Evolutionary conservation across 2,888 invertebrate genomes (phyloP).

Genomic region (Leptothorax acervorum): DNA sequence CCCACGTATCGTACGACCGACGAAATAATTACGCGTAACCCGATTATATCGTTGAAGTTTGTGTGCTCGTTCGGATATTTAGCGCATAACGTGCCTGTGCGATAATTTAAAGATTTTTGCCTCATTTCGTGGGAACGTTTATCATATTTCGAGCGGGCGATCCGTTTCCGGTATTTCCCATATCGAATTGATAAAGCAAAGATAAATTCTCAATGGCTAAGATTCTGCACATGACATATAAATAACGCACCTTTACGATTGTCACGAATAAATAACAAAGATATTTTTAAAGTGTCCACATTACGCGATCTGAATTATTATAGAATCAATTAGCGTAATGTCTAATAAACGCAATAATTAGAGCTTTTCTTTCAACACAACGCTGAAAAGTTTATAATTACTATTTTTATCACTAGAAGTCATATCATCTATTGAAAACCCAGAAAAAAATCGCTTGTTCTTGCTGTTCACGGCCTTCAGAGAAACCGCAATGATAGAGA

Average conservation of each 20-base stretch:
- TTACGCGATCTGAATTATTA: background rate
- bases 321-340: background rate
- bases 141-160: background rate
- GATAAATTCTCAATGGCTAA: background rate
- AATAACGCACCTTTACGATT: background rate
- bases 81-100: background rate
- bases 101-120: slow-evolving; percentile 26
- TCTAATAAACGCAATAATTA: background rate
- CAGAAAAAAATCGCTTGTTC: background rate
- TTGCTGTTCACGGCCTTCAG: background rate
- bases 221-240: background rate
- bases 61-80: slow-evolving; percentile 24
- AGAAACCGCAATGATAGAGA: background rate
- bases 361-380: background rate
- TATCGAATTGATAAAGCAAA: background rate
- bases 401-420: background rate
- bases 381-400: background rate
- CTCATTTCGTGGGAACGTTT: background rate
- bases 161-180: background rate
- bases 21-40: slow-evolving; percentile 49
- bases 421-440: background rate
- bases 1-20: slow-evolving; percentile 27
- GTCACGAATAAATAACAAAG: background rate
- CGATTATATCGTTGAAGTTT: slow-evolving; percentile 42
- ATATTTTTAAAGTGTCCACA: background rate